Evolutionary conservation across 2,888 invertebrate genomes (phyloP).

Genomic region (Cheilosia variabilis): DNA sequence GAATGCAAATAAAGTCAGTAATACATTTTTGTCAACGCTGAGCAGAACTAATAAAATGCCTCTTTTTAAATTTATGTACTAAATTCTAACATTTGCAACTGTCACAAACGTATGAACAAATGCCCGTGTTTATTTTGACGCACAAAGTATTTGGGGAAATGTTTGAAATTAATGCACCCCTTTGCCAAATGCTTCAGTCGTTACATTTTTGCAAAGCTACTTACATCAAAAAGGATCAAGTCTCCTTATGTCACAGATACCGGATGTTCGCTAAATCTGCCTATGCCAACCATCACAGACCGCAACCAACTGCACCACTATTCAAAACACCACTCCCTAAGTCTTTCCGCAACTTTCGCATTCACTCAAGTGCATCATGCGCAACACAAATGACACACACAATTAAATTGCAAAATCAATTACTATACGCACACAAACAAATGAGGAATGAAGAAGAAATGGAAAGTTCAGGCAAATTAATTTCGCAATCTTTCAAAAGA

Average conservation of each 20-base stretch:
- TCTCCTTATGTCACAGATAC: not conserved
- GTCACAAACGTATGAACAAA: no score
- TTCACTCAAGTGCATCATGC: slow-evolving; percentile 57
- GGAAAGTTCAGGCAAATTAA: slow-evolving; percentile 50
- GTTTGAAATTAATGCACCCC: no score
- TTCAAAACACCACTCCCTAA: slow-evolving; percentile 47
- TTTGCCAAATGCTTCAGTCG: no score
- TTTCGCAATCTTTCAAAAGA: slow-evolving; percentile 37
- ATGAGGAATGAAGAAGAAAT: slow-evolving; percentile 15
- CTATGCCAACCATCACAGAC: not conserved
- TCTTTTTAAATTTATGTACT: no score
- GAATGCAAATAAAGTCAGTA: no score
- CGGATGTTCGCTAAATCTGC: not conserved
- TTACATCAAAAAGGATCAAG: no score
- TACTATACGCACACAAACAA: slow-evolving; percentile 5
- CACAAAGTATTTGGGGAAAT: no score
- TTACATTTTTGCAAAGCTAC: no score
- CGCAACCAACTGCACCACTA: slow-evolving; percentile 21
- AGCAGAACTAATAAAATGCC: no score
- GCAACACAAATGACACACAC: slow-evolving; percentile 40
- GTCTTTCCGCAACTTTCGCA: slow-evolving; percentile 55
- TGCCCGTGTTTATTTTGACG: no score
- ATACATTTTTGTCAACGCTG: no score
- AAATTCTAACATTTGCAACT: no score
- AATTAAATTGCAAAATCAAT: slow-evolving; percentile 54